A percentile compares a stretch with the other conserved stretches of the same genome.
These are phyloP conservation scores for Alfaro cultratus DNA, from an alignment of 2,797 vertebrate species.

Conservation along the genomic window DNA sequence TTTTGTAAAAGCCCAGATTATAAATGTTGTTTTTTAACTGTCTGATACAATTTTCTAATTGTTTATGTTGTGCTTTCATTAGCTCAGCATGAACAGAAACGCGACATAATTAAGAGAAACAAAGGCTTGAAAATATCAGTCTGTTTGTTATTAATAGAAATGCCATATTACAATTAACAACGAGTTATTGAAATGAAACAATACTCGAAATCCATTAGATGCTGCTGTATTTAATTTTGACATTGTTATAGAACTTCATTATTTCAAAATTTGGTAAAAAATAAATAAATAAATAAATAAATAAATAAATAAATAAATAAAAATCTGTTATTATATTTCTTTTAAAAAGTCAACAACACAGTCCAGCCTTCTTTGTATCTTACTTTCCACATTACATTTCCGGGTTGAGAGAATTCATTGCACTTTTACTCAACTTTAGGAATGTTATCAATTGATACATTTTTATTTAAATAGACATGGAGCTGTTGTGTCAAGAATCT, in stretches of 20 bases:
- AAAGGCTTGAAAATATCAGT: background rate
- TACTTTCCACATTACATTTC: no score
- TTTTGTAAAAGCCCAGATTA: background rate
- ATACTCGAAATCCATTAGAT: background rate
- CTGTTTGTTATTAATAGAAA: background rate
- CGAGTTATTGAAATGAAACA: background rate
- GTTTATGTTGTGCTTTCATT: background rate
- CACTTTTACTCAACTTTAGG: no score
- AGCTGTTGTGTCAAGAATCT: no score
- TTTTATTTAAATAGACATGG: no score
- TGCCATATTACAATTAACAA: background rate
- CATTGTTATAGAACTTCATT: background rate
- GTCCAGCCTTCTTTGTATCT: no score
- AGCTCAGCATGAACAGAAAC: no score
- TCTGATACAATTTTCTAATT: background rate
- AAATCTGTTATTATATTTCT: background rate
- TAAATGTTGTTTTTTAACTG: background rate
- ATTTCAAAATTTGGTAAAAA: background rate
- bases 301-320: no score
- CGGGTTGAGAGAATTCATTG: no score
- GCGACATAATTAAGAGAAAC: background rate
- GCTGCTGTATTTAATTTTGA: background rate
- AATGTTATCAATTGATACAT: no score
- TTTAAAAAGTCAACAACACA: no score
- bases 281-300: no score